Evolutionary conservation across 1,140 invertebrate species (phyloP).

Genomic region (Neelides sp.): DNA sequence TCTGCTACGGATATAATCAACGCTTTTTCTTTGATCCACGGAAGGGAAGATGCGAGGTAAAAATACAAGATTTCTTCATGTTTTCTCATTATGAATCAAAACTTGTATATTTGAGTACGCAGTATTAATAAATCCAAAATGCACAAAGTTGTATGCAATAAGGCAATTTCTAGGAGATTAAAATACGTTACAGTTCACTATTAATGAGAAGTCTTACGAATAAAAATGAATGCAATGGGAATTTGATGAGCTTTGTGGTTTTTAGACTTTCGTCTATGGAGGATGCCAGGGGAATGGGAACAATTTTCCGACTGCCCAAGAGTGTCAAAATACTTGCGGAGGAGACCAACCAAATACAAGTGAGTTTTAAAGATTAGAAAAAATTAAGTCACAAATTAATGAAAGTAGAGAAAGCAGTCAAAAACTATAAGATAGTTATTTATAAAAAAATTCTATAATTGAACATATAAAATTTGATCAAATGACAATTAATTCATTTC

Average conservation of each 20-base stretch:
- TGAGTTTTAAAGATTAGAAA: constrained; percentile 6
- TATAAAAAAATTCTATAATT: too few relatives aligned
- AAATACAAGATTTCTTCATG: not conserved
- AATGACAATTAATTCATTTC: not conserved
- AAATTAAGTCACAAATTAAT: too few relatives aligned
- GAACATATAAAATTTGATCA: too few relatives aligned
- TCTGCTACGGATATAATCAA: constrained; percentile 13
- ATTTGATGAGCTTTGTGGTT: constrained; percentile 40
- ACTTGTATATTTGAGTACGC: not conserved
- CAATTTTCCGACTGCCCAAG: constrained; percentile 32
- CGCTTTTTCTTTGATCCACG: constrained; percentile 19
- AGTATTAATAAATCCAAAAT: not conserved
- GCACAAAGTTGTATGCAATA: too few relatives aligned
- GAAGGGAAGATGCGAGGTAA: constrained; percentile 26
- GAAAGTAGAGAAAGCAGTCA: too few relatives aligned
- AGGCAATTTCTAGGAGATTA: constrained; percentile 9
- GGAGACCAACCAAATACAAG: constrained; percentile 21
- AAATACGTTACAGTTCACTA: not conserved
- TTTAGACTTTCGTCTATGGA: constrained; percentile 39
- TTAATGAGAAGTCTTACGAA: not conserved
- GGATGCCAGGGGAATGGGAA: constrained; percentile 37
- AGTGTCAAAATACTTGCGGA: constrained; percentile 31
- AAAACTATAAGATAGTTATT: too few relatives aligned
- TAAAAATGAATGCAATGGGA: constrained; percentile 45
- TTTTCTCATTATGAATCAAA: constrained; percentile 24